A percentile compares a stretch with the other conserved stretches of the same genome.
Conservation (phyloP, 2,888 invertebrate genomes). For the Sisyra nigra region DNA sequence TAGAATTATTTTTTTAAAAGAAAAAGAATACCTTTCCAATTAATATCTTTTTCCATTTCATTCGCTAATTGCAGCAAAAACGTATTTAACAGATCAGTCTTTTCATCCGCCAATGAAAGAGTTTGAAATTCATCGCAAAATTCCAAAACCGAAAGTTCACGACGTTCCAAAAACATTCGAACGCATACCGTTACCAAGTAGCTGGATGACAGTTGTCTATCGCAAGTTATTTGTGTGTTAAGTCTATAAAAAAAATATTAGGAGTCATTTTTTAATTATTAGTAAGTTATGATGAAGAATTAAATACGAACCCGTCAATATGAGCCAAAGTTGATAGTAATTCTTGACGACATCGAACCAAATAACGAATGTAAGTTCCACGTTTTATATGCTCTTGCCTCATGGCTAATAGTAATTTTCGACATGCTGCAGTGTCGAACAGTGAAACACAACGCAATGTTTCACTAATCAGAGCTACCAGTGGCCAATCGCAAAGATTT, state of each 20-base stretch:
- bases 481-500: constrained; percentile 58
- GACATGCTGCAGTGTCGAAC: constrained; percentile 53
- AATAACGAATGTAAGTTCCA: constrained; percentile 67
- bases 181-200: constrained; percentile 63
- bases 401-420: constrained; percentile 55
- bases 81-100: constrained; percentile 71
- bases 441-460: constrained; percentile 61
- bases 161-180: constrained; percentile 62
- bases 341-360: constrained; percentile 64
- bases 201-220: constrained; percentile 53
- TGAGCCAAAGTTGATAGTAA: constrained; percentile 59
- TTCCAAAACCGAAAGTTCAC: constrained; percentile 51
- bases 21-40: constrained; percentile 47
- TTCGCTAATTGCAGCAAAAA: constrained; percentile 56
- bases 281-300: neutral
- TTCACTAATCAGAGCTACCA: constrained; percentile 68
- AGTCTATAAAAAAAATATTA: constrained; percentile 26
- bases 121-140: constrained; percentile 70
- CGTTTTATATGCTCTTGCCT: constrained; percentile 61
- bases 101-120: constrained; percentile 74
- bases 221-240: constrained; percentile 43
- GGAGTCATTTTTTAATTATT: constrained; percentile 8
- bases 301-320: constrained; percentile 40
- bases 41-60: constrained; percentile 51
- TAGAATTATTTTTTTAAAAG: neutral